These are phyloP conservation scores for Oophaga sylvatica DNA, from an alignment of 2,797 vertebrate genomes.

Conservation along the genomic window DNA sequence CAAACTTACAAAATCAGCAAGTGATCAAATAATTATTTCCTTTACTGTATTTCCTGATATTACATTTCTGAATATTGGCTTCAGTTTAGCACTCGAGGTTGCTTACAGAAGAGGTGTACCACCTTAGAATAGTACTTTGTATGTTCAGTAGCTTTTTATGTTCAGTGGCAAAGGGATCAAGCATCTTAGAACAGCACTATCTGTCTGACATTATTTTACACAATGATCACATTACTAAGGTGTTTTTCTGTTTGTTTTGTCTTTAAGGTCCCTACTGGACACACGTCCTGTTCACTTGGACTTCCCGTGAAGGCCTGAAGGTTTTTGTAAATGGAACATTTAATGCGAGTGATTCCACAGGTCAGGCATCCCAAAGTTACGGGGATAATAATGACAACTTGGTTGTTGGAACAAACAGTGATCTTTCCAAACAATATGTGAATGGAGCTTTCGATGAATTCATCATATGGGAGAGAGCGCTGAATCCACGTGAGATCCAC, in stretches of 20 bases:
- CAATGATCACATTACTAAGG: not conserved
- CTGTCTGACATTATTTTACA: no score
- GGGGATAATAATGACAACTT: constrained; percentile 78
- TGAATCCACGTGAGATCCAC: constrained; percentile 78
- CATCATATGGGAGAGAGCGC: constrained; percentile 92
- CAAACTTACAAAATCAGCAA: no score
- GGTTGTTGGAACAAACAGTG: constrained; percentile 78
- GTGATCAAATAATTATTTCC: no score
- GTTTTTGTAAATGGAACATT: constrained; percentile 91
- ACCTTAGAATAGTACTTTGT: no score
- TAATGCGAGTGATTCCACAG: constrained; percentile 74
- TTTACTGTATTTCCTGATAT: no score
- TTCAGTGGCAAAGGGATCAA: no score
- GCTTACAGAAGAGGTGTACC: no score
- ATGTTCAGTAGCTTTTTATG: no score
- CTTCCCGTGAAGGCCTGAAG: constrained; percentile 82
- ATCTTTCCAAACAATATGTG: constrained; percentile 70
- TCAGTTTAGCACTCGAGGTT: no score
- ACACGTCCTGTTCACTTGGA: constrained; percentile 94
- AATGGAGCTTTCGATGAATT: constrained; percentile 92
- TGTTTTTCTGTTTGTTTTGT: not conserved
- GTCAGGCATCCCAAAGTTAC: constrained; percentile 77
- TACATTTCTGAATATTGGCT: no score
- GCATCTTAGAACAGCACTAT: no score
- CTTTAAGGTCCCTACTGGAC: constrained; percentile 89